Evolutionary conservation across 1,140 invertebrate species (phyloP).

Genomic region (Temnothorax longispinosus): DNA sequence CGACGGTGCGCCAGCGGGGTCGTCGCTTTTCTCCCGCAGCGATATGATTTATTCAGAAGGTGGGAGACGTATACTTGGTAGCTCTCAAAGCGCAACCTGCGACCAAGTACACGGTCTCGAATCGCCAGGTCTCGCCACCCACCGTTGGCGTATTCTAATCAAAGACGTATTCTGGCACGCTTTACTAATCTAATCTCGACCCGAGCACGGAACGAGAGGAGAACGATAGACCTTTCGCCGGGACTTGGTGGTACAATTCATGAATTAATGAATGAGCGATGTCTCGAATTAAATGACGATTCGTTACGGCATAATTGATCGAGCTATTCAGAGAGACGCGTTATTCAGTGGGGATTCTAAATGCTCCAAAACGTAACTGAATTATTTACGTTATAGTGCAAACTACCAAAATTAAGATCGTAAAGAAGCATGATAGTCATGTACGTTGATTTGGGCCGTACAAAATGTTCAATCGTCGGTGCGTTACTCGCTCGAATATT

Average conservation of each 20-base stretch:
- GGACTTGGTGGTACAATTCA: constrained; percentile 8
- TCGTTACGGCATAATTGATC: constrained; percentile 25
- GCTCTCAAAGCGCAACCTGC: constrained; percentile 29
- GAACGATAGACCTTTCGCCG: constrained; percentile 24
- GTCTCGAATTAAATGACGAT: constrained; percentile 37
- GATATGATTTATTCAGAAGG: constrained; percentile 57
- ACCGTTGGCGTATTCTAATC: constrained; percentile 29
- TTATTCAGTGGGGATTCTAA: neutral
- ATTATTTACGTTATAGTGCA: neutral
- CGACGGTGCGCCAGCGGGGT: neutral
- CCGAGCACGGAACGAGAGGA: neutral
- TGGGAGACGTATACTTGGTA: constrained; percentile 15
- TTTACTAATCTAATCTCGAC: constrained; percentile 31
- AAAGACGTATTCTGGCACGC: constrained; percentile 41
- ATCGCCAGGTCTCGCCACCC: neutral
- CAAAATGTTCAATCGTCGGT: neutral
- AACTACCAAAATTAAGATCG: neutral
- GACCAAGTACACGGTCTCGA: constrained; percentile 30
- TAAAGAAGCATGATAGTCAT: neutral
- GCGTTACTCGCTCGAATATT: neutral
- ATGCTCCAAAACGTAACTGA: neutral
- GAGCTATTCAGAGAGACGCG: neutral
- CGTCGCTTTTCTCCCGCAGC: constrained; percentile 31
- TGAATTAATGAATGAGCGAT: constrained; percentile 43
- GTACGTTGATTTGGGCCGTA: neutral